Base-by-base conservation (phyloP, 1,140 invertebrate species). In the Tribolium madens region DNA sequence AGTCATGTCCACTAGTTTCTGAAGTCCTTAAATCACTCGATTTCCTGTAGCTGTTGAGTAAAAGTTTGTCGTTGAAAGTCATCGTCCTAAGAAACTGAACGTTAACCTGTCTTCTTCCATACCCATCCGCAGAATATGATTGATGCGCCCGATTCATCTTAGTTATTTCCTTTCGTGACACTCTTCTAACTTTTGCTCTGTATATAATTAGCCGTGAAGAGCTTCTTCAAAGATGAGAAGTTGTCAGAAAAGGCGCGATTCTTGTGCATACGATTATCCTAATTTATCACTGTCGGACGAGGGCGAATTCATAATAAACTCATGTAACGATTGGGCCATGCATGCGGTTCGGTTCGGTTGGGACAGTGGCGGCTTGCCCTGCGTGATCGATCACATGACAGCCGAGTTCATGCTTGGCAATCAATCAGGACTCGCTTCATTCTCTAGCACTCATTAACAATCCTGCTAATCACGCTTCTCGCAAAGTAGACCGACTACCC, bases 61-160 rank as follows among this genome's bases (percentile, higher is more conserved):
- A 42, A 47, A 18, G 31, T 9, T 21, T 12, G 17, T 18, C 48
- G 4, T 52, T 36, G 64, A 47, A 31, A 76, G 75, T 73, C 69
- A 76, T 76, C 69, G 60, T 36, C 36, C 42, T 48, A 17, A 18
- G 52, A 31, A 72, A 64, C 47, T 73, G 68, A 76, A 76, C 74
- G 64, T 33, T 57, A 57, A 14, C 77, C 53, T 57, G 69, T 76
- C 75, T 75, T 53, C 68, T 72, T 75, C 68, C 69, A 76, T 68
- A 31, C 17, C 70, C 46, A 52, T 13, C 50, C 17, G 71, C 48
- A 69, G 64, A 79, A 78, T 68, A 82, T 82, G 81, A 82, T 82
- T 81, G 81, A 82, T 82, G 80, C 50, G 42, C 21, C 74, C 73
- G 75, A 82, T 82, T 80, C 75, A 82, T 82, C 81, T 81, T 82